Evolutionary conservation across 1,140 invertebrate genomes (phyloP), one percentile per base, ranked within the genome.

Genomic region (Tetramorium simillimum): DNA sequence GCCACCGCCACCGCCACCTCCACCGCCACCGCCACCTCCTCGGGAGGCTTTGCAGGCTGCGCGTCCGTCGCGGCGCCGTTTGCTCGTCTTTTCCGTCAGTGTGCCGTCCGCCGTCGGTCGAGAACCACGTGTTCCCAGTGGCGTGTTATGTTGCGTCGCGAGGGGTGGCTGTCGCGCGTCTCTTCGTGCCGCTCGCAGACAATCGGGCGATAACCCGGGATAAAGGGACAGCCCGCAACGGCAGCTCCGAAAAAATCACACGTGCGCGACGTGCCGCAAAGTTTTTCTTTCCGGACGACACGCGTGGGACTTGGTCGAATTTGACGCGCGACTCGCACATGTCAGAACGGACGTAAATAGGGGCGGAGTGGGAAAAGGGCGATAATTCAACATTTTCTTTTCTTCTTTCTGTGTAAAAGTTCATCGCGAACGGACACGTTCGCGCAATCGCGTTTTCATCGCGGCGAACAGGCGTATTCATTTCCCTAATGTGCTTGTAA

Each of bases 101-200:
- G 89, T 94, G 93, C 94, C 94, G 94, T 95, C 92, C 94, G 94
- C 93, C 92, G 88, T 93, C 93, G 94, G 93, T 93, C 94, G 93
- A 94, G 93, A 90, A 94, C 90, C 94, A 94, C 94, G 94, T 93
- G 93, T 91, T 88, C 69, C 16, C 73, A 88, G 90, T 86, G 89
- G 86, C 33, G 91, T 77, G 85, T 89, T 67, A 46, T 65, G 62
- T 62, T 81, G 58, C 60, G 60, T 85, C 77, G 76, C 76, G 73
- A 75, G 62, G 40, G 28, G 62, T 82, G 85, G 70, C 72, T 73
- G 18, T 78, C 84, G 80, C 49, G 85, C 88, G 81, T 80, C 75
- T 90, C 67, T 49, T 37, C 24, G 80, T 58, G 67, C 60, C 56
- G 70, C 40, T 43, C 28, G 12, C 43, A 6, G 46, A 33, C 40